Conservation (phyloP, 35 echinoderm and acorn worm species). For the Hemicentrotus pulcherrimus region DNA sequence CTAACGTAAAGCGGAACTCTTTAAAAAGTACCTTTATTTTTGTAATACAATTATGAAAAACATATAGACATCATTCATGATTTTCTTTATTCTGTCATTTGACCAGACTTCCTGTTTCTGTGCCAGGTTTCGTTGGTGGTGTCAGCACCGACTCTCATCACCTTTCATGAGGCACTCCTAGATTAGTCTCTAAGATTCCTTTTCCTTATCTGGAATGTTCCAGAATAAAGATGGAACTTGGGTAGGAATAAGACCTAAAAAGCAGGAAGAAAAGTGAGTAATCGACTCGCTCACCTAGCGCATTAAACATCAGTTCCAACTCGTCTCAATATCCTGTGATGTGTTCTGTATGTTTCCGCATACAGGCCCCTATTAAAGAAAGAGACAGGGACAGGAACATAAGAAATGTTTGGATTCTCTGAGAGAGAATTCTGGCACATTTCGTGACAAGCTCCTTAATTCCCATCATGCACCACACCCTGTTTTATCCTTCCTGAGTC, state of each 20-base stretch:
- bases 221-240: background rate
- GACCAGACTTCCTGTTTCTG: background rate
- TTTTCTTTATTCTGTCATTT: background rate
- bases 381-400: background rate
- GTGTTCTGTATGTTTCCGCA: background rate
- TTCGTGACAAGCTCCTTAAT: conserved; percentile 37
- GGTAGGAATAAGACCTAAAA: conserved; percentile 13
- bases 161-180: background rate
- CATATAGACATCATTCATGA: background rate
- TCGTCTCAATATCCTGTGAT: conserved; percentile 31
- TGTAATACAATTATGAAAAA: background rate
- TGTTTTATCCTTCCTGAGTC: conserved; percentile 29
- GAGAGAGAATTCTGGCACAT: background rate
- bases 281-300: conserved; percentile 37
- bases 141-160: background rate
- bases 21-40: background rate
- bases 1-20: background rate
- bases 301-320: background rate
- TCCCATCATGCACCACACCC: conserved; percentile 48
- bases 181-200: background rate
- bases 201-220: conserved; percentile 10
- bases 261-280: conserved; percentile 30
- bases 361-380: background rate
- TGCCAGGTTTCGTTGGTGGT: background rate
- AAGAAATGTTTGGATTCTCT: background rate